phyloP scores from a whole-genome alignment of 2,113 vertebrate species.

The Axis porcinus region DNA sequence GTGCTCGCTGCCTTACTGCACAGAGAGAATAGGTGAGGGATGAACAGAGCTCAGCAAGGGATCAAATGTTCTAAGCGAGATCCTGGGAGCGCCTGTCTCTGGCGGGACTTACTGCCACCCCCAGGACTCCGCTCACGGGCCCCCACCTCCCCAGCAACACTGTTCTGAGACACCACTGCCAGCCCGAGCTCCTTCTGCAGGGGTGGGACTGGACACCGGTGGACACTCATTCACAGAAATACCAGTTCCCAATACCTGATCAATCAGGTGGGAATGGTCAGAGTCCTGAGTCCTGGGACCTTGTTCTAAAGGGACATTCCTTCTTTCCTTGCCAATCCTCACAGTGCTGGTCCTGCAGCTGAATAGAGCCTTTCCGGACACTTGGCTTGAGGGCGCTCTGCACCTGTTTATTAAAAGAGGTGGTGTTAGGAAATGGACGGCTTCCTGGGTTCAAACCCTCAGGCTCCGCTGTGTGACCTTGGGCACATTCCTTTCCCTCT shows the following conservation, averaged over 20 bases:
- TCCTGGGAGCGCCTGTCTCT: background rate
- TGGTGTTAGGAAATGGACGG: background rate
- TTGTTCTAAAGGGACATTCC: background rate
- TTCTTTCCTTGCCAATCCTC: background rate
- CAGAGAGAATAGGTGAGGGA: background rate
- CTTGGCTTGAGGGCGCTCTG: background rate
- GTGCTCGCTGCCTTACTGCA: background rate
- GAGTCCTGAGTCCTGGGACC: background rate
- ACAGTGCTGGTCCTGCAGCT: background rate
- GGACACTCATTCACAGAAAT: background rate
- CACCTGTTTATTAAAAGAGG: background rate
- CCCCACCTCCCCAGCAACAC: background rate
- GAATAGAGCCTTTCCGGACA: background rate
- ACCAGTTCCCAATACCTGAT: background rate
- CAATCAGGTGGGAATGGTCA: background rate
- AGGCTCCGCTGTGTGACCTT: constrained; percentile 34
- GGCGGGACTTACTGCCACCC: background rate
- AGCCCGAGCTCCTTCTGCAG: background rate
- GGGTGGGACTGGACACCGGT: background rate
- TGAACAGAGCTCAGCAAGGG: background rate
- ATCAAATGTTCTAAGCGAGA: background rate
- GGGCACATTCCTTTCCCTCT: background rate
- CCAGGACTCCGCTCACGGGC: background rate
- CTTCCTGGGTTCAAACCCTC: background rate
- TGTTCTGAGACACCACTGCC: background rate